Evolutionary conservation across 2,888 invertebrate genomes (phyloP).

Genomic region (Netelia virgata): DNA sequence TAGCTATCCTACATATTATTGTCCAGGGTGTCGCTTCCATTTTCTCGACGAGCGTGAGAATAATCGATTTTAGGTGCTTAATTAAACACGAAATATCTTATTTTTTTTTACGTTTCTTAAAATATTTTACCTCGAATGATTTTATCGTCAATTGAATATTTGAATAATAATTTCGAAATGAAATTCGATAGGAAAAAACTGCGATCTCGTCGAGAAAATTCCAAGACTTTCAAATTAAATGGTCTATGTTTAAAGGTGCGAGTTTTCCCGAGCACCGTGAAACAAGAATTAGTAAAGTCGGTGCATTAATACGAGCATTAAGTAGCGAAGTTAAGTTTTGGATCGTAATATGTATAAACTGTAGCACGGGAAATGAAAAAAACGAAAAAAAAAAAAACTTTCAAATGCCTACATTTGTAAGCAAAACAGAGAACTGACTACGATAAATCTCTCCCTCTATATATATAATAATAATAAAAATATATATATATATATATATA

Average conservation of each 20-base stretch:
- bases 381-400: constrained; percentile 10
- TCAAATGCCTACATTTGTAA: constrained; percentile 16
- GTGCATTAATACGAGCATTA: neutral
- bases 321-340: neutral
- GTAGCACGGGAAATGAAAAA: neutral
- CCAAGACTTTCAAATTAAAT: neutral
- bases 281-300: neutral
- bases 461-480: constrained; percentile 3
- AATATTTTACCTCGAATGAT: no score
- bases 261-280: neutral
- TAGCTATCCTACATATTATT: constrained; percentile 13
- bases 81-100: no score
- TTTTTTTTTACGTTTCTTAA: no score
- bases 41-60: neutral
- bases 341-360: neutral
- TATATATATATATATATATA: neutral
- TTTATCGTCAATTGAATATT: no score
- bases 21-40: neutral
- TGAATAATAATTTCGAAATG: no score
- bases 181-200: no score
- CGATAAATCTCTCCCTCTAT: neutral
- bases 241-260: neutral
- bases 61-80: no score
- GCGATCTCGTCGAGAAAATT: no score
- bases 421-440: constrained; percentile 2